Conservation (phyloP, 1,140 invertebrate genomes). For the Ceratina australensis region DNA sequence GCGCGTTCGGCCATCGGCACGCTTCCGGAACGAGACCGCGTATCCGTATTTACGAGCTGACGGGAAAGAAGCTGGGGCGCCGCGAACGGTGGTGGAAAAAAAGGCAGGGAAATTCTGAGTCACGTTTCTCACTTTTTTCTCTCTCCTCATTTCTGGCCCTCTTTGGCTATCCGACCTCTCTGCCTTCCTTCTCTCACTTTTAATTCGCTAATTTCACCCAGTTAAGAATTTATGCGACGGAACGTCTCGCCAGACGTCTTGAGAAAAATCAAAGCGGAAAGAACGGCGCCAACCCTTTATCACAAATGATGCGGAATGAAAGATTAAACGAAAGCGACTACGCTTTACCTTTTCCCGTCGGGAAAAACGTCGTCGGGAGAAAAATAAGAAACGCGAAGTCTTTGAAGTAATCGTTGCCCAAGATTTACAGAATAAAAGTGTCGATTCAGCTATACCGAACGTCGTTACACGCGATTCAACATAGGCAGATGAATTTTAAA, state of each 20-base stretch:
- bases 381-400: background rate
- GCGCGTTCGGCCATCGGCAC: background rate
- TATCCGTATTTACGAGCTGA: constrained; percentile 57
- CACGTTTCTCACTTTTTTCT: constrained; percentile 7
- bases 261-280: constrained; percentile 79
- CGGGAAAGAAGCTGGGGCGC: constrained; percentile 8
- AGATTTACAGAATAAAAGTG: no score
- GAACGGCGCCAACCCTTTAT: constrained; percentile 68
- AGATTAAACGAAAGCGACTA: constrained; percentile 73
- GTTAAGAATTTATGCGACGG: constrained; percentile 78
- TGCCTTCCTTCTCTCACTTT: constrained; percentile 65
- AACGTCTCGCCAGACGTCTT: constrained; percentile 72
- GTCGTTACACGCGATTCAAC: no score
- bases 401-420: background rate
- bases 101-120: constrained; percentile 21
- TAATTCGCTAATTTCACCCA: constrained; percentile 79
- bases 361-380: constrained; percentile 18
- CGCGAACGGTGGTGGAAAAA: background rate
- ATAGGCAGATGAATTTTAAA: no score
- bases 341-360: constrained; percentile 44
- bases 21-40: constrained; percentile 44
- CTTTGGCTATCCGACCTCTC: constrained; percentile 34
- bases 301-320: constrained; percentile 76
- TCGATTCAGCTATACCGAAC: no score
- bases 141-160: constrained; percentile 19